Conservation (phyloP, 2,113 vertebrate species). For the Tylochromis polylepis region DNA sequence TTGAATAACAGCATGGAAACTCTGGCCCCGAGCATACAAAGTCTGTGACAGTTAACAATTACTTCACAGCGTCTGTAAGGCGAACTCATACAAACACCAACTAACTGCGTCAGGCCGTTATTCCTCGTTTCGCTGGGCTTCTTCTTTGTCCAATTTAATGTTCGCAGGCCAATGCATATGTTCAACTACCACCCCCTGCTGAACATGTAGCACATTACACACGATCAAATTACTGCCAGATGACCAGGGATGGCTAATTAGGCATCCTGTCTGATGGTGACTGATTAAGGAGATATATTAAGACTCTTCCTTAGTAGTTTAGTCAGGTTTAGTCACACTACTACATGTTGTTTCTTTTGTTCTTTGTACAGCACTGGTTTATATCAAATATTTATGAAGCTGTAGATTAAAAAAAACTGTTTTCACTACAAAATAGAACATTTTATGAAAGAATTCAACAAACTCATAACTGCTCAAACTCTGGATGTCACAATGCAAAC, state of each 20-base stretch:
- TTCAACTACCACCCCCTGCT: neutral
- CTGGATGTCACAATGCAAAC: too few species aligned
- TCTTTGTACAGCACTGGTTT: neutral
- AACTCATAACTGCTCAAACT: too few species aligned
- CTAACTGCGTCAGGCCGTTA: conserved; percentile 40
- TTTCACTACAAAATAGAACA: too few species aligned
- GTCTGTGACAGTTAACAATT: conserved; percentile 52
- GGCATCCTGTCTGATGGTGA: neutral
- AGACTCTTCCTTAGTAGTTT: neutral
- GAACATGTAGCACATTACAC: neutral
- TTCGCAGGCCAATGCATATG: neutral
- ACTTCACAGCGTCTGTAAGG: neutral
- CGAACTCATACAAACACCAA: neutral
- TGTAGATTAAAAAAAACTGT: too few species aligned
- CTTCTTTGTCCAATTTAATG: neutral
- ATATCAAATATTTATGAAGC: neutral
- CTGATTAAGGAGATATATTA: neutral
- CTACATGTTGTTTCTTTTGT: neutral
- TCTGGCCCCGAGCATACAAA: conserved; percentile 36
- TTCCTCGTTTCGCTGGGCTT: neutral
- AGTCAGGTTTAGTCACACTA: neutral
- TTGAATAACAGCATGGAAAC: neutral
- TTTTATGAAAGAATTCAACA: too few species aligned
- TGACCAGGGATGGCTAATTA: neutral
- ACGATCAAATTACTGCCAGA: neutral